Evolutionary conservation across 2,113 vertebrate species (phyloP).

Genomic region (Brachypodius melanocephalos): DNA sequence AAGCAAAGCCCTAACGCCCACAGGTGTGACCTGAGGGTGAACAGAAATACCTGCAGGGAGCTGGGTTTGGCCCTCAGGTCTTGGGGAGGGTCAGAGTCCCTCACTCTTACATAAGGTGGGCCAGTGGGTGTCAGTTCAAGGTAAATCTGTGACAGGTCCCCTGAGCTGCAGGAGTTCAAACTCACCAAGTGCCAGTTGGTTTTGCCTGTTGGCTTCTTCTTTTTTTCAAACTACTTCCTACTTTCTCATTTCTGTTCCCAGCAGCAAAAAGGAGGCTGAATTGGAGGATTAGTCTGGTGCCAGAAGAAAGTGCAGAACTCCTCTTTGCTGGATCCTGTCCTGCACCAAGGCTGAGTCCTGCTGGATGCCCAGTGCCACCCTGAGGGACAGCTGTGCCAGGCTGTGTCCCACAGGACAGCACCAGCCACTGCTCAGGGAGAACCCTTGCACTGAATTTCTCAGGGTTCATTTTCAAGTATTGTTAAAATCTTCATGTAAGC

Average conservation of each 20-base stretch:
- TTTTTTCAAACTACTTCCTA: neutral
- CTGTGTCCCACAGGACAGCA: neutral
- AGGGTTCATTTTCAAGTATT: neutral
- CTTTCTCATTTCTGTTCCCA: neutral
- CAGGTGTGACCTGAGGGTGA: neutral
- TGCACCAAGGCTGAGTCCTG: neutral
- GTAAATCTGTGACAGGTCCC: neutral
- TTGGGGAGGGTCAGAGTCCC: neutral
- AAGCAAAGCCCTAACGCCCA: neutral
- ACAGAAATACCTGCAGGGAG: conserved; percentile 6
- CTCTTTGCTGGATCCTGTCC: neutral
- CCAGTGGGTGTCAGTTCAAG: neutral
- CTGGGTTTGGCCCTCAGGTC: neutral
- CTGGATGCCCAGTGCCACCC: neutral
- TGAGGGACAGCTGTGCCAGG: neutral
- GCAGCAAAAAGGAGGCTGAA: neutral
- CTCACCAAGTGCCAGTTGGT: neutral
- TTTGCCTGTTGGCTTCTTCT: neutral
- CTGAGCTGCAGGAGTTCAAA: neutral
- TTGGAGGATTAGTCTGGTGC: neutral
- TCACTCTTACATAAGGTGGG: neutral
- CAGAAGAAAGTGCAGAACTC: neutral
- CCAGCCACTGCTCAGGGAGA: neutral
- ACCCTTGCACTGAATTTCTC: neutral
- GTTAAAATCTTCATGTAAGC: neutral